Evolutionary conservation across 1,140 invertebrate species (phyloP), one percentile per base, ranked within the genome.

Genomic region (Aleiodes sp.): DNA sequence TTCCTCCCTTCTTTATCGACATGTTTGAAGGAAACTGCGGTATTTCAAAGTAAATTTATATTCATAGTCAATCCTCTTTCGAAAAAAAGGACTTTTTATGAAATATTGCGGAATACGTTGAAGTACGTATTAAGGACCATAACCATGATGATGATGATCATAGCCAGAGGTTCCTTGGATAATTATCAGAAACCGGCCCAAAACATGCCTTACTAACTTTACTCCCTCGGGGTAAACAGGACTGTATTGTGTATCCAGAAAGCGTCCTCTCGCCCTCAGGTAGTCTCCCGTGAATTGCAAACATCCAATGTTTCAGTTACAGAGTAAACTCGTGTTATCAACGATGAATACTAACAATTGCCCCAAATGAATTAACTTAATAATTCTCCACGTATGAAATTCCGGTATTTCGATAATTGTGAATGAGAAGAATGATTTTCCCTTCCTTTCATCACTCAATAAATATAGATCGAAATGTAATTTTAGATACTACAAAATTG

Each of bases 161-260:
- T 52, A 8, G 46, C 46, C 16, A 52, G 46, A 21, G 46, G 16
- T 52, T 52, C 4, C 46, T 52, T 2, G 46, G 46, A 52, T 52
- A 52, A 52, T 52, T 52, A 52, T 52, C 46, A 52, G 46, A 52
- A 24, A 52, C 16, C 46, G 46, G 46, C 21, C 46, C 21, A 52
- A 16, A 52, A 52, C 46, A 52, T 52, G 46, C 46, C 21, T 52
- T 52, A 19, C 46, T 52, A 52, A 52, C 46, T 52, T 52, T 52
- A 52, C 46, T 52, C 46, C 46, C 46, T n/a, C 21, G 46, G 46
- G 46, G 46, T 12, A 6, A 24, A 24, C 46, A 24, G 21, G n/a
- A n/a, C n/a, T n/a, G n/a, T n/a, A n/a, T n/a, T n/a, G n/a, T 21
- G 19, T 52, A 52, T 52, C 46, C 21, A 52, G 46, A 21, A 52